Percentiles rank a stretch among this genome's conserved stretches.
phyloP scores from a whole-genome alignment of 1,140 invertebrate genomes.

The Limonius californicus region DNA sequence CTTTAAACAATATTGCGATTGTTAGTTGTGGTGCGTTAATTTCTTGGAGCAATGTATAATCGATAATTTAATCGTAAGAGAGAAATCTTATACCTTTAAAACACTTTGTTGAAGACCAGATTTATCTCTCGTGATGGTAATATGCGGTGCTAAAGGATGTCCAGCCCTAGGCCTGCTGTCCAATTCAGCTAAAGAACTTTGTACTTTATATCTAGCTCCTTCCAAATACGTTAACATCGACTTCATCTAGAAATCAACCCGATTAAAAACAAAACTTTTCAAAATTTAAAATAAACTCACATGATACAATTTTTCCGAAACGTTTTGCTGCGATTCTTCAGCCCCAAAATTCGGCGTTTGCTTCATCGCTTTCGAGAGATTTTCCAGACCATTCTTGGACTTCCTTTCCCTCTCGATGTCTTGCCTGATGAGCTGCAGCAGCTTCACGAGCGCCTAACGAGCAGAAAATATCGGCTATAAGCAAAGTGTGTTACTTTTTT shows the following conservation, averaged over 20 bases:
- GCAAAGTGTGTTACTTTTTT: neutral
- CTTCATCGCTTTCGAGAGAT: constrained; percentile 84
- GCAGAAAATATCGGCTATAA: no score
- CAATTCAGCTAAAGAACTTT: constrained; percentile 73
- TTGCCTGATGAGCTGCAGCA: constrained; percentile 76
- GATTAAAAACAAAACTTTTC: no score
- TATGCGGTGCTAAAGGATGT: constrained; percentile 80
- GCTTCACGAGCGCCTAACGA: constrained; percentile 66
- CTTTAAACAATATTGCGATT: no score
- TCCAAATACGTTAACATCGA: constrained; percentile 90
- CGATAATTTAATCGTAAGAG: no score
- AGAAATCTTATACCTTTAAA: constrained; percentile 78
- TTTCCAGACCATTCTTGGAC: constrained; percentile 82
- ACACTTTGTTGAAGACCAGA: constrained; percentile 84
- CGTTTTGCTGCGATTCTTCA: constrained; percentile 88
- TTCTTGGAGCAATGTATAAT: no score
- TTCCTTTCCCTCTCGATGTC: constrained; percentile 82
- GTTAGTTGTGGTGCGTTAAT: no score
- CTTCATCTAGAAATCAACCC: constrained; percentile 73
- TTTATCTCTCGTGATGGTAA: constrained; percentile 83
- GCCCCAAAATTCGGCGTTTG: constrained; percentile 84
- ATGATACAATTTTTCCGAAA: constrained; percentile 86
- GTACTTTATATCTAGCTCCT: constrained; percentile 83
- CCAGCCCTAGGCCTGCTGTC: constrained; percentile 70
- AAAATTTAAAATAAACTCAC: no score